A percentile compares a stretch with the other conserved stretches of the same genome.
Conservation (phyloP, 2,888 invertebrate genomes). For the Hypercompe scribonia region DNA sequence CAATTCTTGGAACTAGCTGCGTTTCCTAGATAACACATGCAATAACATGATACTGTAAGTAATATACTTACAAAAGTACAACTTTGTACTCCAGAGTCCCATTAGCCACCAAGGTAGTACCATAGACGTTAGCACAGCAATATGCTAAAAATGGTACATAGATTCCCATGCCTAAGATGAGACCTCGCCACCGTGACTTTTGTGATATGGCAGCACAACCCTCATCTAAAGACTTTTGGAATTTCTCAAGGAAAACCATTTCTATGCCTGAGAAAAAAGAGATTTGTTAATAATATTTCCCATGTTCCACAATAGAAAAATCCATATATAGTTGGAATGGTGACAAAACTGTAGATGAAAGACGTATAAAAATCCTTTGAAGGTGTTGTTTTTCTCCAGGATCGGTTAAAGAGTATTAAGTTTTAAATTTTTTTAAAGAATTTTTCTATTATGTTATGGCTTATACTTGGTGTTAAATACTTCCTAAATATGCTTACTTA, state of each 20-base stretch:
- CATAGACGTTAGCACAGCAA: conserved; percentile 89
- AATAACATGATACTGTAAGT: not conserved
- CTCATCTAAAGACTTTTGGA: conserved; percentile 78
- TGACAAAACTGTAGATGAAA: not conserved
- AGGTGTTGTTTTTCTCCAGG: not conserved
- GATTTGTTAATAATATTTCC: not conserved
- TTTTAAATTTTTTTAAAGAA: not conserved
- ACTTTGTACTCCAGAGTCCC: conserved; percentile 88
- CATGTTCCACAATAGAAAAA: not conserved
- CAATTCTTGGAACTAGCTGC: not conserved
- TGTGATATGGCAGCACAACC: conserved; percentile 84
- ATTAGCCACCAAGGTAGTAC: conserved; percentile 88
- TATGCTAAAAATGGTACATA: conserved; percentile 90
- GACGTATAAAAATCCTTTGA: not conserved
- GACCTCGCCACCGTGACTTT: conserved; percentile 88
- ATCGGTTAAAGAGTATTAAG: no score
- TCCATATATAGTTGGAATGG: not conserved
- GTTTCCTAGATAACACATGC: not conserved
- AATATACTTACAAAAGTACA: conserved; percentile 87
- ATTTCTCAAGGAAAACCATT: conserved; percentile 84
- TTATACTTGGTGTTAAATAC: no score
- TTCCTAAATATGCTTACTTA: conserved; percentile 36
- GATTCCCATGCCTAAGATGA: conserved; percentile 90
- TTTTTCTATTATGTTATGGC: not conserved
- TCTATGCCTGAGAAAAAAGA: conserved; percentile 76